phyloP scores from a whole-genome alignment of 1,140 invertebrate species.

The Drosophila tani region DNA sequence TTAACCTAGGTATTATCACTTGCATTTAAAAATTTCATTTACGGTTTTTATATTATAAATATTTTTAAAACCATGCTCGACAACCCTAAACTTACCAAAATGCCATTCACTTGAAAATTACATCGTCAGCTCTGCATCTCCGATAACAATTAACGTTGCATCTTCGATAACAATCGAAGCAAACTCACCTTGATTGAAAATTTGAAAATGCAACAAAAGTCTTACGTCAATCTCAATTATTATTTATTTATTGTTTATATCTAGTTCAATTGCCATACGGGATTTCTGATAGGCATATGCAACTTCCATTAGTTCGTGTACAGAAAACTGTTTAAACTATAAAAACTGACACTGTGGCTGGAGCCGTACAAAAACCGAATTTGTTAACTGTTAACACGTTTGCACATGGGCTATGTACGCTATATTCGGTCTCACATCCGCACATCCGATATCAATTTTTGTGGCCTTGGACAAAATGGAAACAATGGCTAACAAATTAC shows the following conservation, averaged over 20 bases:
- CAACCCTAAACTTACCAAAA: neutral
- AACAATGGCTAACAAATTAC: slow-evolving; percentile 69
- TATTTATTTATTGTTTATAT: slow-evolving; percentile 54
- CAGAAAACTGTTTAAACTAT: slow-evolving; percentile 55
- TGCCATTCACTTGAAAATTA: too few relatives aligned
- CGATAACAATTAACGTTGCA: too few relatives aligned
- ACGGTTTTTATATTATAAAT: too few relatives aligned
- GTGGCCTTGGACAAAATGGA: slow-evolving; percentile 52
- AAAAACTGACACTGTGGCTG: slow-evolving; percentile 49
- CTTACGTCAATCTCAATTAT: slow-evolving; percentile 13
- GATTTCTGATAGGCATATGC: slow-evolving; percentile 31
- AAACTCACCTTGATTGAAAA: neutral
- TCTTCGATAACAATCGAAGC: neutral
- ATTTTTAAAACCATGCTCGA: too few relatives aligned
- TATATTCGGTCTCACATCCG: slow-evolving; percentile 36
- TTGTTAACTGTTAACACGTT: slow-evolving; percentile 49
- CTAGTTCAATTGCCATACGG: slow-evolving; percentile 37
- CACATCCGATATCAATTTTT: slow-evolving; percentile 41
- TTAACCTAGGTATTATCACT: too few relatives aligned
- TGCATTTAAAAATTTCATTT: too few relatives aligned
- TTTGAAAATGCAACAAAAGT: neutral
- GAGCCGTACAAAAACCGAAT: slow-evolving; percentile 50
- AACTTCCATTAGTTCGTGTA: slow-evolving; percentile 41
- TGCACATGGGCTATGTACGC: slow-evolving; percentile 20
- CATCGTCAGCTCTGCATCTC: too few relatives aligned